phyloP scores from a whole-genome alignment of 2,888 invertebrate genomes.

The Isoperla grammatica region DNA sequence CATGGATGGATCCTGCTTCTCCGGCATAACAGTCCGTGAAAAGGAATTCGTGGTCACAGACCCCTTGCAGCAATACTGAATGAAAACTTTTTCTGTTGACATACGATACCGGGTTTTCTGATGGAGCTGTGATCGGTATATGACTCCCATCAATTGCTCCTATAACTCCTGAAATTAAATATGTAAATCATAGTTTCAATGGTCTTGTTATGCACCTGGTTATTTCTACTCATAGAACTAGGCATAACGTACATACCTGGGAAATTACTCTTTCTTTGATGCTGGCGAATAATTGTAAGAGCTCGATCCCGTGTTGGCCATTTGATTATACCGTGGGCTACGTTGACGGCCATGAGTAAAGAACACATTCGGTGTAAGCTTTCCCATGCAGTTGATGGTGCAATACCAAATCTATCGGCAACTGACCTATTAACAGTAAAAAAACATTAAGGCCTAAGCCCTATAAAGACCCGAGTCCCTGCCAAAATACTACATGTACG shows the following conservation, averaged over 20 bases:
- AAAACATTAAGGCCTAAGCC: neutral
- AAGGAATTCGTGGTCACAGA: constrained; percentile 29
- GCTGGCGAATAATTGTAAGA: neutral
- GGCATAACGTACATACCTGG: neutral
- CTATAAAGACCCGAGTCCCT: too few species aligned
- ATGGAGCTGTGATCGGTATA: constrained; percentile 27
- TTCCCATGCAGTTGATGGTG: constrained; percentile 4
- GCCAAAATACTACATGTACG: neutral
- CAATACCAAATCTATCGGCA: constrained; percentile 3
- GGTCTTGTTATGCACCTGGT: neutral
- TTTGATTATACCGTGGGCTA: neutral
- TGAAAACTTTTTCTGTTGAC: constrained; percentile 25
- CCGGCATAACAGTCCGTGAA: constrained; percentile 32
- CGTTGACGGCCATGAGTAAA: neutral
- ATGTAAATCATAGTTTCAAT: neutral
- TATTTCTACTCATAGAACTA: neutral
- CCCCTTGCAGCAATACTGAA: constrained; percentile 27
- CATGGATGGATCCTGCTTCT: constrained; percentile 31
- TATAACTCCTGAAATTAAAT: constrained; percentile 14
- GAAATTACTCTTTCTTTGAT: neutral
- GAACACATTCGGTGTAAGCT: constrained; percentile 1
- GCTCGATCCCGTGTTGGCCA: constrained; percentile 1
- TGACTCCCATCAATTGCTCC: constrained; percentile 31
- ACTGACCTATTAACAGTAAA: neutral
- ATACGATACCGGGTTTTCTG: constrained; percentile 17